Evolutionary conservation across 2,113 vertebrate genomes (phyloP), one percentile per base, ranked within the genome.

Genomic region (Micronycteris hirsuta): DNA sequence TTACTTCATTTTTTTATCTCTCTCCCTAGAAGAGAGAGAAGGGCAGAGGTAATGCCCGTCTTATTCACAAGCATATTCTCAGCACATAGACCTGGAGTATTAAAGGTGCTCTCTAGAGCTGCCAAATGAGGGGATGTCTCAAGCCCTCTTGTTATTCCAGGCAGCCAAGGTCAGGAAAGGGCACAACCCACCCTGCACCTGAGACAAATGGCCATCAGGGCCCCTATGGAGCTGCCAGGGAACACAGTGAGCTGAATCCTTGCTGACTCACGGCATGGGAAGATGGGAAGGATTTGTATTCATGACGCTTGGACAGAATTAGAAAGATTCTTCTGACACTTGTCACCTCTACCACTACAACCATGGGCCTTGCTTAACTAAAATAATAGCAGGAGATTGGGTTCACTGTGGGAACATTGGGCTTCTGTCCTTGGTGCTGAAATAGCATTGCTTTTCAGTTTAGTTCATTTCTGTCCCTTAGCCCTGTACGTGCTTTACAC

Each of bases 371-470:
- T 20, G 31, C n/a, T 41, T 9, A 24, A 9, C 65, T 41, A 24
- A 67, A 24, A 38, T 16, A 65, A 28, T 4, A 28, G 5, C 41
- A 71, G 26, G 36, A 49, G 28, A 41, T 9, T 15, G 38, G 0
- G 17, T 6, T 38, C 80, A 0, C 2, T 9, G 15, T 17, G 22
- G 16, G 10, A 17, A 3, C 20, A 1, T 26, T 31, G 20, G 14
- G 16, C 4, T 28, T 28, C 92, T 93, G 78, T 95, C 96, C 94
- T 94, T 77, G 92, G 92, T 96, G 38, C 93, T 95, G 95, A 95
- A 91, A 16, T 7, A 2, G 0, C 19, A 0, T 19, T 28, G 9
- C 28, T 85, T 82, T 54, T 38, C 52, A 31, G 26, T n/a, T 14
- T 10, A 9, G 10, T 26, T 1, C 2, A 1, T 78, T 68, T 90